Conservation (phyloP, 1,140 invertebrate species). For the Berghia stephanieae region DNA sequence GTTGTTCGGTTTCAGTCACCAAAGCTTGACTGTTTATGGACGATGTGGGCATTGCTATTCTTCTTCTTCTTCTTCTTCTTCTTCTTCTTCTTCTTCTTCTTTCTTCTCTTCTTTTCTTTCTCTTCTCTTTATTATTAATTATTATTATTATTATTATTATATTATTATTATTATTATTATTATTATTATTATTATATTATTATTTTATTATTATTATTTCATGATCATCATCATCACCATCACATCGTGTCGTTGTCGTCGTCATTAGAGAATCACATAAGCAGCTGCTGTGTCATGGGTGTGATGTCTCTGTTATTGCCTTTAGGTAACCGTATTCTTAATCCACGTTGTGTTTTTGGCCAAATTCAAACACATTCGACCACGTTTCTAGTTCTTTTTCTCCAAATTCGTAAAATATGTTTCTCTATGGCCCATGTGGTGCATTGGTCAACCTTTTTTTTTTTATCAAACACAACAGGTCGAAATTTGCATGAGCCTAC, state of each 20-base stretch:
- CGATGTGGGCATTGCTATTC: background rate
- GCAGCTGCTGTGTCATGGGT: too few relatives aligned
- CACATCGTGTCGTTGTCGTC: too few relatives aligned
- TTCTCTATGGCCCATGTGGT: too few relatives aligned
- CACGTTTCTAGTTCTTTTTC: background rate
- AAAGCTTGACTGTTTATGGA: background rate
- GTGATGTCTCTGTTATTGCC: too few relatives aligned
- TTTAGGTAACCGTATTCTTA: too few relatives aligned
- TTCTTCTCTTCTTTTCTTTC: too few relatives aligned
- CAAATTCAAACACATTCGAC: conserved; percentile 90
- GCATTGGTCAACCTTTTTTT: too few relatives aligned
- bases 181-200: background rate
- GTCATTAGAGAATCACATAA: conserved; percentile 88
- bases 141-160: background rate
- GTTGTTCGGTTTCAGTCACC: background rate
- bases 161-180: background rate
- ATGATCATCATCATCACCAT: too few relatives aligned
- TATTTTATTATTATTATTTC: conserved; percentile 31
- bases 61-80: background rate
- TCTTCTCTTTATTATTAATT: too few relatives aligned
- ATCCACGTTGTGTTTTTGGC: conserved; percentile 89
- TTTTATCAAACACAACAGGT: too few relatives aligned
- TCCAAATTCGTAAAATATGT: too few relatives aligned
- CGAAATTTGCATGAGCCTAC: too few relatives aligned
- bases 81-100: background rate